These are phyloP conservation scores for Cephus nigrinus DNA, from an alignment of 2,888 invertebrate species.

Conservation along the genomic window DNA sequence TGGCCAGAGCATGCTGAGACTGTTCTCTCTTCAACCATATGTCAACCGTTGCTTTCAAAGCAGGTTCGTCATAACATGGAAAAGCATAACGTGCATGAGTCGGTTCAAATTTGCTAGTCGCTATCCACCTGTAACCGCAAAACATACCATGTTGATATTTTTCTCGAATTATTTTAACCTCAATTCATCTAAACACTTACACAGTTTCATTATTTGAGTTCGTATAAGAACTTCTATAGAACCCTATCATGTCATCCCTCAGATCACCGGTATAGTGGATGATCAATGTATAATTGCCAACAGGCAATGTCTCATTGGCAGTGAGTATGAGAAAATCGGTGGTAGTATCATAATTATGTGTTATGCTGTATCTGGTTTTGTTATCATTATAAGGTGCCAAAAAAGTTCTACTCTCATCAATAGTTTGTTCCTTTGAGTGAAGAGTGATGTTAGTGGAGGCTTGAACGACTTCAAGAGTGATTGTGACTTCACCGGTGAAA, in stretches of 20 bases:
- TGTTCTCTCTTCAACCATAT: constrained; percentile 61
- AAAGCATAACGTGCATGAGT: constrained; percentile 80
- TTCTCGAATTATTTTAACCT: not conserved
- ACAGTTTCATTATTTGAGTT: constrained; percentile 68
- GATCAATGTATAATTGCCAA: not conserved
- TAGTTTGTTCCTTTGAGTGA: constrained; percentile 66
- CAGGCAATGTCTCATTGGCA: not conserved
- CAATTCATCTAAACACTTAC: constrained; percentile 36
- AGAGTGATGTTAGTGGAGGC: constrained; percentile 59
- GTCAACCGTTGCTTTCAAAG: constrained; percentile 75
- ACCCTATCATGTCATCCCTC: constrained; percentile 68
- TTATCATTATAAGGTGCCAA: not conserved
- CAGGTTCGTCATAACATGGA: constrained; percentile 80
- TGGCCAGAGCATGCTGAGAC: constrained; percentile 51
- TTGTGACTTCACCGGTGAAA: constrained; percentile 66
- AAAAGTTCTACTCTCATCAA: constrained; percentile 29
- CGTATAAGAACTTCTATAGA: constrained; percentile 73
- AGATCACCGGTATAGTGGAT: not conserved
- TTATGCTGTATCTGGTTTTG: constrained; percentile 5
- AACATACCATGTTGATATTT: not conserved
- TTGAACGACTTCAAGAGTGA: constrained; percentile 56
- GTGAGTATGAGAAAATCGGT: constrained; percentile 68
- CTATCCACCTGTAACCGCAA: constrained; percentile 68
- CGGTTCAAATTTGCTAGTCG: constrained; percentile 79
- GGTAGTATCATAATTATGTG: constrained; percentile 37